These are phyloP conservation scores for Pituophis catenifer DNA, from an alignment of 2,113 vertebrate genomes.

Conservation along the genomic window DNA sequence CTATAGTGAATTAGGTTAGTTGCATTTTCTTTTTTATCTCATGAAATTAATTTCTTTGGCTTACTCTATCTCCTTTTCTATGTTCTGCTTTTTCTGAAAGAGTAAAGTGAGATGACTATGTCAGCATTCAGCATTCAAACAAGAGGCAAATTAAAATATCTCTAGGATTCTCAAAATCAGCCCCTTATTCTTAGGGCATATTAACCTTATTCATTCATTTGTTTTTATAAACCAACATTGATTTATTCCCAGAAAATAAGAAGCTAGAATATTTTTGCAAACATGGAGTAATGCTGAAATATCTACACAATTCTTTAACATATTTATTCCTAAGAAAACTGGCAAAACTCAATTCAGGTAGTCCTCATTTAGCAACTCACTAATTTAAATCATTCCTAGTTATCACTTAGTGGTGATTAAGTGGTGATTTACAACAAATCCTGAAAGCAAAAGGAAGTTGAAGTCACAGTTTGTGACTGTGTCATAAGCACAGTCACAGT, in stretches of 20 bases:
- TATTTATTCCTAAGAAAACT: neutral
- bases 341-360: neutral
- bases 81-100: neutral
- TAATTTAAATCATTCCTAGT: neutral
- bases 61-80: neutral
- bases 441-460: neutral
- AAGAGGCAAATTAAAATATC: neutral
- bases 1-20: neutral
- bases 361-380: neutral
- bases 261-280: neutral
- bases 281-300: neutral
- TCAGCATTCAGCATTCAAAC: neutral
- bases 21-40: neutral
- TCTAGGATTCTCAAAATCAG: neutral
- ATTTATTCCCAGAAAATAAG: conserved; percentile 8
- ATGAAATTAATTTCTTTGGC: neutral
- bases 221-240: neutral
- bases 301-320: neutral
- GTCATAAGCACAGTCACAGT: neutral
- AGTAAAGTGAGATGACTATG: neutral
- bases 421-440: neutral
- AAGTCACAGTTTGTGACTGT: neutral
- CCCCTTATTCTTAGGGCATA: neutral
- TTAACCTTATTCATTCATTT: neutral
- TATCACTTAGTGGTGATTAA: neutral